Evolutionary conservation across 2,888 invertebrate genomes (phyloP).

Genomic region (Philonicus albiceps): DNA sequence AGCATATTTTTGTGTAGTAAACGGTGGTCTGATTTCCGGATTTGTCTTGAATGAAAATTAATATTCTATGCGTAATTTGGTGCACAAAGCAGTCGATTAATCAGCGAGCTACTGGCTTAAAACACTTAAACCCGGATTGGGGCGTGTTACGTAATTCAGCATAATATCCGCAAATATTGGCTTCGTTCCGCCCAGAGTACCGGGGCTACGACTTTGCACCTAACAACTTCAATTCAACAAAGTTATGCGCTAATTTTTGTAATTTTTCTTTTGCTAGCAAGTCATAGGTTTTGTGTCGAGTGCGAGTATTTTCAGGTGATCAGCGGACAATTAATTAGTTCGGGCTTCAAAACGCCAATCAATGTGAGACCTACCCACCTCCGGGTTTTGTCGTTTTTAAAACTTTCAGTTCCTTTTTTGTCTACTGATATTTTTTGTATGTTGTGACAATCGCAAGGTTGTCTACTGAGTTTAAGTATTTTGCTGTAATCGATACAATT

Average conservation of each 20-base stretch:
- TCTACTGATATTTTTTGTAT: not conserved
- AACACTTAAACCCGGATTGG: not conserved
- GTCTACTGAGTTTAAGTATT: not conserved
- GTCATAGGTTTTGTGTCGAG: not conserved
- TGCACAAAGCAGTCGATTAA: not conserved
- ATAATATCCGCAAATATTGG: not conserved
- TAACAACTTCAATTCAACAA: not conserved
- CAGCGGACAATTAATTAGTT: not conserved
- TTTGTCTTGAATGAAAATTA: not conserved
- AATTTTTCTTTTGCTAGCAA: not conserved
- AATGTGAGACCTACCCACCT: not conserved
- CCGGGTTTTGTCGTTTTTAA: not conserved
- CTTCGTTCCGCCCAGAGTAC: not conserved
- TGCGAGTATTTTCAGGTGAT: not conserved
- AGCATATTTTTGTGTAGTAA: not conserved
- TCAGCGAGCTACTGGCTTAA: not conserved
- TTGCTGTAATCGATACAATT: not conserved
- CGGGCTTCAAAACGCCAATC: not conserved
- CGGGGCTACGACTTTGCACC: not conserved
- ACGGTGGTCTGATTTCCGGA: not conserved
- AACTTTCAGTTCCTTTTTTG: not conserved
- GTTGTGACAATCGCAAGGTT: not conserved
- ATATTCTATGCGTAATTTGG: not conserved
- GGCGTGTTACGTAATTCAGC: not conserved
- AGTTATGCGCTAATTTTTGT: not conserved